Percentiles rank a stretch among this genome's conserved stretches.
phyloP scores from a whole-genome alignment of 2,797 vertebrate species.

The Merluccius polli region DNA sequence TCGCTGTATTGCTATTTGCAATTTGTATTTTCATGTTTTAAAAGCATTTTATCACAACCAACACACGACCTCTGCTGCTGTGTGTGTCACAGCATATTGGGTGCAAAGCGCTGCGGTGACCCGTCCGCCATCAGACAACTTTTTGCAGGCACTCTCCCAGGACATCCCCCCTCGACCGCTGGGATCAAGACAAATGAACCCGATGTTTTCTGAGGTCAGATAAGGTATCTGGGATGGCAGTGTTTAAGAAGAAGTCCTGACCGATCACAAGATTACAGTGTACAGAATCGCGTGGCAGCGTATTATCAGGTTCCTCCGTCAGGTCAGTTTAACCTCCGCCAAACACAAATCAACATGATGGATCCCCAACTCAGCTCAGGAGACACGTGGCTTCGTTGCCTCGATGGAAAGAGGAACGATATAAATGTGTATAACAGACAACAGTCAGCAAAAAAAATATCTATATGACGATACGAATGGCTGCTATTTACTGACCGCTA shows the following conservation, averaged over 20 bases:
- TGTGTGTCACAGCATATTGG: not conserved
- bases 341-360: slow-evolving; percentile 9
- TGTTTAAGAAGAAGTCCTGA: not conserved
- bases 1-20: not conserved
- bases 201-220: slow-evolving; percentile 4
- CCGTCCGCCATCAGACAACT: not conserved
- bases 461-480: no score
- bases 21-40: not conserved
- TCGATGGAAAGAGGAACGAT: not conserved
- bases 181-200: slow-evolving; percentile 6
- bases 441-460: not conserved
- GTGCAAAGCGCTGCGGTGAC: not conserved
- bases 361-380: not conserved
- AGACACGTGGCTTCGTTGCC: not conserved
- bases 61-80: not conserved
- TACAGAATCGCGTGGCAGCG: not conserved
- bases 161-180: not conserved
- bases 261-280: not conserved
- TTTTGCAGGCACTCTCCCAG: not conserved
- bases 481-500: no score
- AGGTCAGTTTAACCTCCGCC: slow-evolving; percentile 6
- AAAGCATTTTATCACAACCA: not conserved
- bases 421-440: not conserved
- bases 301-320: not conserved
- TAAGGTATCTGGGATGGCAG: not conserved